Base-by-base conservation (phyloP, 1,140 invertebrate species). In the Philotrypesis tridentata region DNA sequence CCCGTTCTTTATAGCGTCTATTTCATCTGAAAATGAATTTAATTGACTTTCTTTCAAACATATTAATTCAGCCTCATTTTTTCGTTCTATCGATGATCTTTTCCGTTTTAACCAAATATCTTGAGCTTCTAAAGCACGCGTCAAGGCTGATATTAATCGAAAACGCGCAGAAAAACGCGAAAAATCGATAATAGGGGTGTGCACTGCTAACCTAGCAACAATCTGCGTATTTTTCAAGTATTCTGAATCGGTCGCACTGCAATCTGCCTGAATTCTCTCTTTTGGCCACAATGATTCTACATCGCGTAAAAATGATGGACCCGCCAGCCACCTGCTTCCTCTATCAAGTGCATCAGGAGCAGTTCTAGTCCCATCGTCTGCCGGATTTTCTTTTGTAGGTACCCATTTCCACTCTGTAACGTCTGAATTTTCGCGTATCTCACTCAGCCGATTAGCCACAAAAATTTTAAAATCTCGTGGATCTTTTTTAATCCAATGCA, bases 331-430 rank as follows among this genome's bases (percentile, higher is more conserved):
- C 8, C 1, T 6, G 12, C 65, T 68, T 11, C 3, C 23, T 29
- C 29, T 68, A 25, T 1, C 25, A 6, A 25, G 27, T 6, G 23
- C 21, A 14, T 67, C 12, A 8, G n/a, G 65, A 27, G 65, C 14
- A 27, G 27, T 8, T 9, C 65, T 25, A 29, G 65, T 67, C 4
- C 23, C 65, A 67, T 67, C 65, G 17, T 67, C 65, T 3, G 27
- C 65, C 14, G 65, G 65, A 67, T 67, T 67, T 25, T 67, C 12
- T n/a, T n/a, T n/a, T n/a, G n/a, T n/a, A n/a, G n/a, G n/a, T n/a
- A 11, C 1, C n/a, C n/a, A n/a, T n/a, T n/a, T n/a, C n/a, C n/a
- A n/a, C n/a, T n/a, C n/a, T n/a, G n/a, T n/a, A n/a, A n/a, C n/a
- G n/a, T n/a, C n/a, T n/a, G n/a, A n/a, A n/a, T n/a, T n/a, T n/a